Evolutionary conservation across 2,888 invertebrate genomes (phyloP).

Genomic region (Eilema griseolum): DNA sequence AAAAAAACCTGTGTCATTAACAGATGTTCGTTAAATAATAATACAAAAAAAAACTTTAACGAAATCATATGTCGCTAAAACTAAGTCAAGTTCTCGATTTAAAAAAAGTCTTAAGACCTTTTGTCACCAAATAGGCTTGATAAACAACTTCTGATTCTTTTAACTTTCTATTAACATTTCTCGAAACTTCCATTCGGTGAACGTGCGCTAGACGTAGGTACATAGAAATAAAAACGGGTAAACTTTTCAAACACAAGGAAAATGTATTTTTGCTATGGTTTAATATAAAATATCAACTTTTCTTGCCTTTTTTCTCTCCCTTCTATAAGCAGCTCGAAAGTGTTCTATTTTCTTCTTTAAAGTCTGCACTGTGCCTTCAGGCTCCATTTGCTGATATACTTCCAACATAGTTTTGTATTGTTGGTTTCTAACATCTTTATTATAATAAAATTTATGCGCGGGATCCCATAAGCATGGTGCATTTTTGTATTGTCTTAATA

Average conservation of each 20-base stretch:
- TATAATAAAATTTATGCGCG: conserved; percentile 30
- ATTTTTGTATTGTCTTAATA: conserved; percentile 32
- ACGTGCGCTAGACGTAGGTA: neutral
- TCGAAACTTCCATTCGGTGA: neutral
- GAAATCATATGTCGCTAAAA: neutral
- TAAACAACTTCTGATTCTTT: neutral
- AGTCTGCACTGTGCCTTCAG: conserved; percentile 26
- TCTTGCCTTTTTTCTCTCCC: conserved; percentile 48
- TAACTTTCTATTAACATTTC: neutral
- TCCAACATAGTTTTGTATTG: conserved; percentile 31
- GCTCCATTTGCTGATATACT: conserved; percentile 29
- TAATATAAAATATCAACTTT: neutral
- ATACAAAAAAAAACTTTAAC: neutral
- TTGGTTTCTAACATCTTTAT: conserved; percentile 24
- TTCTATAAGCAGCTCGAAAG: conserved; percentile 41
- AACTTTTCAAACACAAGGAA: neutral
- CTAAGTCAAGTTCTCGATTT: neutral
- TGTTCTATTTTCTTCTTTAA: conserved; percentile 46
- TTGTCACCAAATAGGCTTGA: neutral
- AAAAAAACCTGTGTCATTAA: too few relatives aligned
- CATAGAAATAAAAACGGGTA: neutral
- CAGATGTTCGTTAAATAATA: too few relatives aligned
- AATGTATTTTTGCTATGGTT: neutral
- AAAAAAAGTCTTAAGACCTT: neutral
- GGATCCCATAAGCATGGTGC: conserved; percentile 43